These are phyloP conservation scores for Dermochelys coriacea DNA, from an alignment of 2,797 vertebrate species.

Conservation along the genomic window DNA sequence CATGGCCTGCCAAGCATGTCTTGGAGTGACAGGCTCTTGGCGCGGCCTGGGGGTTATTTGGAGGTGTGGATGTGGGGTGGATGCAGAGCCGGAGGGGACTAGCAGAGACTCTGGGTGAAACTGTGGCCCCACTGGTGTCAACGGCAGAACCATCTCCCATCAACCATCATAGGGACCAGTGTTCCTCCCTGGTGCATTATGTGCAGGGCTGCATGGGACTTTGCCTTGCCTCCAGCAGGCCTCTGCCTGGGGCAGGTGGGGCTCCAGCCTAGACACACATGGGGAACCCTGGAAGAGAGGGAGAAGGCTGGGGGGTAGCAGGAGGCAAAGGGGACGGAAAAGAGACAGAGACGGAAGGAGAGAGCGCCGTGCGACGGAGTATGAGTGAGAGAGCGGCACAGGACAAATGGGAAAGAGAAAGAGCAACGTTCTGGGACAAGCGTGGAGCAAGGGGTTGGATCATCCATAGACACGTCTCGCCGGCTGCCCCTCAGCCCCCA, in stretches of 20 bases:
- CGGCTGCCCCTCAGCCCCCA: no score
- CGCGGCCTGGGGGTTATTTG: rapidly evolving
- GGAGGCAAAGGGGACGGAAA: not conserved
- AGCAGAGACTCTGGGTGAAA: not conserved
- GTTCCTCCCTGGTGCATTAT: not conserved
- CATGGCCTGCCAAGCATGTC: not conserved
- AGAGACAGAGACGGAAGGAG: not conserved
- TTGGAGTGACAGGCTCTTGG: slow-evolving; percentile 37
- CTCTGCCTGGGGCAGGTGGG: rapidly evolving
- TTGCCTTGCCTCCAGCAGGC: rapidly evolving
- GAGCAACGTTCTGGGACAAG: rapidly evolving
- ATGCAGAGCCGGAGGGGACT: not conserved
- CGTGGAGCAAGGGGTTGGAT: not conserved
- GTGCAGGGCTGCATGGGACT: not conserved
- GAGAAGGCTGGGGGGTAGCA: not conserved
- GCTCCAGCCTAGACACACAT: not conserved
- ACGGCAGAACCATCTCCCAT: not conserved
- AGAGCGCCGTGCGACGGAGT: no score
- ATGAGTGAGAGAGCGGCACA: rapidly evolving
- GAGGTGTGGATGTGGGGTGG: not conserved
- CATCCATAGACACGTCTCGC: not conserved
- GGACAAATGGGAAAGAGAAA: not conserved
- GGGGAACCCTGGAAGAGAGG: not conserved
- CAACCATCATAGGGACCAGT: not conserved
- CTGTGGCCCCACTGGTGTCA: not conserved